Conservation (phyloP, 2,113 vertebrate genomes). For the Orthonyx spaldingii region DNA sequence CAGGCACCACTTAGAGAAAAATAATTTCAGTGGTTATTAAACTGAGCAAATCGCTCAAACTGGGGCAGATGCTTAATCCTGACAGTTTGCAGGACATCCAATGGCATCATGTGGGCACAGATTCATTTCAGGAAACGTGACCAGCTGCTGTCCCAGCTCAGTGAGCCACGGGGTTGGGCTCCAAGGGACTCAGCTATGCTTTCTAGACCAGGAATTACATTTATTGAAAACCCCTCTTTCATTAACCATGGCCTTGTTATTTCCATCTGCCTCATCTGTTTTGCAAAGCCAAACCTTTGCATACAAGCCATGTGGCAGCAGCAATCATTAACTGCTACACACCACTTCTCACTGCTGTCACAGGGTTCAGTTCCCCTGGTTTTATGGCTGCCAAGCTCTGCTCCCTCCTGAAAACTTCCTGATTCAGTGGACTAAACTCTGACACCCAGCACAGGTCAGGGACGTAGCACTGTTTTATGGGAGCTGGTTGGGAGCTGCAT, state of each 20-base stretch:
- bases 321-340: background rate
- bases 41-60: background rate
- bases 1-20: background rate
- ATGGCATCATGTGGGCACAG: background rate
- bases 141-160: background rate
- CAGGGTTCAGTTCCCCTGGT: background rate
- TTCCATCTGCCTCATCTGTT: background rate
- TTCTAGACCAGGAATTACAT: background rate
- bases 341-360: background rate
- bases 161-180: background rate
- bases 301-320: background rate
- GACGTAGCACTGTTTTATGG: accelerated
- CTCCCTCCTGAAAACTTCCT: background rate
- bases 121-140: background rate
- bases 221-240: background rate
- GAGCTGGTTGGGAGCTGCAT: background rate
- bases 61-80: background rate
- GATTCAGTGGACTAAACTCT: background rate
- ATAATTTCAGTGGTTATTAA: background rate
- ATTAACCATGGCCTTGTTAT: background rate
- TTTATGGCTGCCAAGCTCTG: background rate
- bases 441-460: background rate
- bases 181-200: background rate
- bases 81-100: background rate
- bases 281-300: background rate